These are phyloP conservation scores for Peucedramus taeniatus DNA, from an alignment of 2,113 vertebrate species.

Conservation along the genomic window DNA sequence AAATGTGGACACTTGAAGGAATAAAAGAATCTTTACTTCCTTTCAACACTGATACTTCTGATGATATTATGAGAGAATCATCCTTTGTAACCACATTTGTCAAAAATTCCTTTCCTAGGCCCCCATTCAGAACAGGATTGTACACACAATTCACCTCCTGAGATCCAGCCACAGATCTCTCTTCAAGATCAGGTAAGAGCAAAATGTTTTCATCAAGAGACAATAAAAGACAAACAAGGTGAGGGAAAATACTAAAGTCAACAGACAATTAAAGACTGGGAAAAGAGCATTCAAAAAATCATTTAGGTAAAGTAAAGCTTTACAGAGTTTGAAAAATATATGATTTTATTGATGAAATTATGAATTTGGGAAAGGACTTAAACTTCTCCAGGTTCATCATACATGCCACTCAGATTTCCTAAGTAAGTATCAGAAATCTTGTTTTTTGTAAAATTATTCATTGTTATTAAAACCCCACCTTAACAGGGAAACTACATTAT, in stretches of 20 bases:
- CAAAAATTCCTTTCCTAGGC: not conserved
- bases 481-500: not conserved
- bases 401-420: not conserved
- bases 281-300: not conserved
- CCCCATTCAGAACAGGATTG: fast-evolving
- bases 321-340: not conserved
- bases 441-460: not conserved
- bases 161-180: not conserved
- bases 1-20: not conserved
- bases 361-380: fast-evolving
- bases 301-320: not conserved
- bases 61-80: not conserved
- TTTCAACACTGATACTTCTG: not conserved
- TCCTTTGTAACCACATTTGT: not conserved
- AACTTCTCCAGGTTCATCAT: not conserved
- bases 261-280: not conserved
- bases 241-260: not conserved
- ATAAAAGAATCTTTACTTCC: not conserved
- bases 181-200: not conserved
- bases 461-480: not conserved
- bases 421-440: not conserved
- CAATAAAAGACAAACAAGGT: not conserved
- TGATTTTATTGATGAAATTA: not conserved
- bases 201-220: not conserved
- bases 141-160: not conserved